Evolutionary conservation across 2,113 vertebrate genomes (phyloP).

Genomic region (Tragelaphus strepsiceros): DNA sequence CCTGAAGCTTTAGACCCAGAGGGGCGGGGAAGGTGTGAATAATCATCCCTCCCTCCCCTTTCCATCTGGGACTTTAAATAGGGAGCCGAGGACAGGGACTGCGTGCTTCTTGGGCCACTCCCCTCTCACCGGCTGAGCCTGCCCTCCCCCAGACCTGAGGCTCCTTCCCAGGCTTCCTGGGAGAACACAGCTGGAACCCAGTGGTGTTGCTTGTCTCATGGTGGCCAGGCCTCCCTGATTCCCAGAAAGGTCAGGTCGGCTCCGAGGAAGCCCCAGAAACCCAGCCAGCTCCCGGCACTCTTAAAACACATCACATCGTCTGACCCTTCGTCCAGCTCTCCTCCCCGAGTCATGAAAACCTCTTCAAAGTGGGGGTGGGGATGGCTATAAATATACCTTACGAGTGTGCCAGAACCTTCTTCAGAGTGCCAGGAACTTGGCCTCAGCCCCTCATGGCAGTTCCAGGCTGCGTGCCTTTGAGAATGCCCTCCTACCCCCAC

Average conservation of each 20-base stretch:
- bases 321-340: not conserved
- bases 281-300: not conserved
- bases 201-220: not conserved
- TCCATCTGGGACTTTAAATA: not conserved
- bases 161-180: not conserved
- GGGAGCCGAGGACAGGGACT: not conserved
- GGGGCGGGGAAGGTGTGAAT: not conserved
- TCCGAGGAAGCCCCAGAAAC: not conserved
- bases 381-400: conserved; percentile 51
- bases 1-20: not conserved
- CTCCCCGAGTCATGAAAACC: not conserved
- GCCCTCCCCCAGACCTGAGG: not conserved
- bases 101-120: not conserved
- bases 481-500: not conserved
- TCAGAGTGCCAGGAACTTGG: not conserved
- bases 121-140: accelerated
- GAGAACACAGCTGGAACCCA: no score
- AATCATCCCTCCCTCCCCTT: no score
- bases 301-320: not conserved
- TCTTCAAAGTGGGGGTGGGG: not conserved
- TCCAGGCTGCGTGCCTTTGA: not conserved
- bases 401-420: not conserved
- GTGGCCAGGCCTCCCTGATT: not conserved
- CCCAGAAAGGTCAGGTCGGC: not conserved
- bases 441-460: not conserved